Base-by-base conservation (phyloP, 2,113 vertebrate species). In the Lasiurus cinereus region DNA sequence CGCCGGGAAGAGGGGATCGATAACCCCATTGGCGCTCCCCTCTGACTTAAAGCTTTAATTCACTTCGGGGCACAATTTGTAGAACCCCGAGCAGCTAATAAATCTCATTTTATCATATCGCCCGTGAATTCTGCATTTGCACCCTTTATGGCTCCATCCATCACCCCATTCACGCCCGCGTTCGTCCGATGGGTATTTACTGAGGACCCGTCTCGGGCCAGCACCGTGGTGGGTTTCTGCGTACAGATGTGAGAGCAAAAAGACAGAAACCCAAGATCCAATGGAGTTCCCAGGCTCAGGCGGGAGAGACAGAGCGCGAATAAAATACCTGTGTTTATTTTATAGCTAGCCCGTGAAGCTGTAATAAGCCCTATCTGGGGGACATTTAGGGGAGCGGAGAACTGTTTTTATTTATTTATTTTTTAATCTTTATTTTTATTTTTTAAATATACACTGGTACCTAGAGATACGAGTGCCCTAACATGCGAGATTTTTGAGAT, bases 1-100 rank as follows among this genome's bases (percentile, higher is more conserved):
- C 36, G n/a, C 92, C 29, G 54, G 94, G 91, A 89, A 94, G 97
- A 74, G 43, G 31, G 72, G 97, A 90, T 97, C 96, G 84, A 16
- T 93, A 93, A 33, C 27, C 43, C n/a, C 48, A 93, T 70, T 64
- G 59, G 13, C 31, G 96, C 86, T 85, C 73, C 83, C 14, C 22
- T 52, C 39, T 85, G 82, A 67, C 29, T 82, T 96, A 90, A 77
- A 64, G 64, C 74, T 97, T 95, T 92, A 93, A 85, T 90, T 95
- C 59, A 56, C 13, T 76, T 77, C 54, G 79, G 5, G 39, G 62
- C 69, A 66, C 7, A 66, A 69, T 2, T 80, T 64, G 16, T 22
- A n/a, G 73, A 77, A 80, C 29, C 14, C 15, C 48, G n/a, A 31
- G 14, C 8, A 90, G 50, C 52, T 43, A 84, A 78, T 77, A 76